Evolutionary conservation across 2,797 vertebrate genomes (phyloP).

Genomic region (Silurus aristotelis): DNA sequence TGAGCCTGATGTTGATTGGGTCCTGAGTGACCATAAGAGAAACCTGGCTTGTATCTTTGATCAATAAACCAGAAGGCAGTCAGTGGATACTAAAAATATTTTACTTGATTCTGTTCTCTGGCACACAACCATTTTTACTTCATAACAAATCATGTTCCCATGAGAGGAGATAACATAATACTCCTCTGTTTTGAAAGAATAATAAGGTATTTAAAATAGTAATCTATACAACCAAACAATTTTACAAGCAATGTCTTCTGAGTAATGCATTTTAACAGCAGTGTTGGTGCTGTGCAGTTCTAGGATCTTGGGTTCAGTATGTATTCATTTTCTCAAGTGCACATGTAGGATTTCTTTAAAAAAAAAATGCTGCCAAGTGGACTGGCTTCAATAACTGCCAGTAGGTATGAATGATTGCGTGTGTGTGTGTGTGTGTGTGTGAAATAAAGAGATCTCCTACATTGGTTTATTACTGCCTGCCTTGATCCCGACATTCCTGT

Average conservation of each 20-base stretch:
- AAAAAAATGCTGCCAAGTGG: not conserved
- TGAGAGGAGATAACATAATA: conserved; percentile 11
- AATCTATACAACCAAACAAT: not conserved
- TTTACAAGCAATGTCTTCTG: not conserved
- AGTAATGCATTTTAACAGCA: not conserved
- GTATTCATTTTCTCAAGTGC: not conserved
- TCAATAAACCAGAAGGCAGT: conserved; percentile 52
- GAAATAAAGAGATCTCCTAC: not conserved
- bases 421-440: not conserved
- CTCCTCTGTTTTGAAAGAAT: not conserved
- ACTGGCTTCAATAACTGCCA: not conserved
- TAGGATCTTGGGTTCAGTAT: not conserved
- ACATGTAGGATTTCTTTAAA: not conserved
- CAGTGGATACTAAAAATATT: conserved; percentile 56
- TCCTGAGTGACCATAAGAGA: conserved; percentile 53
- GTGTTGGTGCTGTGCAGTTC: not conserved
- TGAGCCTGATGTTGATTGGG: conserved; percentile 58
- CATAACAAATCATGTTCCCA: conserved; percentile 11
- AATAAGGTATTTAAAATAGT: not conserved
- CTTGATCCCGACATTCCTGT: not conserved
- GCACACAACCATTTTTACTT: conserved; percentile 20
- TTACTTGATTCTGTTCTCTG: conserved; percentile 56
- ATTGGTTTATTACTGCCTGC: not conserved
- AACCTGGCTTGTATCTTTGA: conserved; percentile 49
- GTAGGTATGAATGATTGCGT: not conserved